Conservation (phyloP, 1,140 invertebrate genomes). For the Ephestia elutella region DNA sequence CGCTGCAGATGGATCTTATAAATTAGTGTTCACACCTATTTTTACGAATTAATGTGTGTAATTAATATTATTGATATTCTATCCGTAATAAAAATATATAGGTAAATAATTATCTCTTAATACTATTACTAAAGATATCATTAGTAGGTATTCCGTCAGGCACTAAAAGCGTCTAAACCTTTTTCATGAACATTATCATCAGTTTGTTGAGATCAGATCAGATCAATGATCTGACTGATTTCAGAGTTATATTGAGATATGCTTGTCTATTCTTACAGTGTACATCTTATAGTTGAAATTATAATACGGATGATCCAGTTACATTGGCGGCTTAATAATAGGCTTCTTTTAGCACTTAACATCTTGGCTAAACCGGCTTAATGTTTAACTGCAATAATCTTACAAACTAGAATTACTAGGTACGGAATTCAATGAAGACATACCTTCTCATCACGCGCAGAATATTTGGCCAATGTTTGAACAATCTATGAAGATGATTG, state of each 20-base stretch:
- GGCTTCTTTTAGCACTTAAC: slow-evolving; percentile 4
- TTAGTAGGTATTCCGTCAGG: too few relatives aligned
- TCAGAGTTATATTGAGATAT: too few relatives aligned
- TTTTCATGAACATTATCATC: too few relatives aligned
- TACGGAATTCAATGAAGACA: slow-evolving; percentile 40
- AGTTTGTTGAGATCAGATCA: too few relatives aligned
- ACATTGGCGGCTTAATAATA: slow-evolving; percentile 22
- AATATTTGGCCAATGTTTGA: neutral
- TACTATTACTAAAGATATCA: too few relatives aligned
- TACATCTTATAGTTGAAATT: too few relatives aligned
- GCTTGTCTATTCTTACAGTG: too few relatives aligned
- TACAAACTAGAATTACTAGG: slow-evolving; percentile 38
- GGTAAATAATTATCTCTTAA: too few relatives aligned
- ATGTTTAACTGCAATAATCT: slow-evolving; percentile 40
- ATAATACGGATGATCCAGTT: too few relatives aligned
- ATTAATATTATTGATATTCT: neutral
- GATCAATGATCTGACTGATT: too few relatives aligned
- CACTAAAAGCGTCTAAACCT: too few relatives aligned
- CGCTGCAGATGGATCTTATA: neutral
- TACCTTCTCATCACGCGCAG: neutral
- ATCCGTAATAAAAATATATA: neutral
- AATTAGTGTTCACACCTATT: neutral
- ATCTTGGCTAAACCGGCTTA: neutral
- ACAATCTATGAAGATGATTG: neutral
- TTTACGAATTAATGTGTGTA: neutral